A percentile compares a stretch with the other conserved stretches of the same genome.
Conservation (phyloP, 2,113 vertebrate species). For the Athene noctua region DNA sequence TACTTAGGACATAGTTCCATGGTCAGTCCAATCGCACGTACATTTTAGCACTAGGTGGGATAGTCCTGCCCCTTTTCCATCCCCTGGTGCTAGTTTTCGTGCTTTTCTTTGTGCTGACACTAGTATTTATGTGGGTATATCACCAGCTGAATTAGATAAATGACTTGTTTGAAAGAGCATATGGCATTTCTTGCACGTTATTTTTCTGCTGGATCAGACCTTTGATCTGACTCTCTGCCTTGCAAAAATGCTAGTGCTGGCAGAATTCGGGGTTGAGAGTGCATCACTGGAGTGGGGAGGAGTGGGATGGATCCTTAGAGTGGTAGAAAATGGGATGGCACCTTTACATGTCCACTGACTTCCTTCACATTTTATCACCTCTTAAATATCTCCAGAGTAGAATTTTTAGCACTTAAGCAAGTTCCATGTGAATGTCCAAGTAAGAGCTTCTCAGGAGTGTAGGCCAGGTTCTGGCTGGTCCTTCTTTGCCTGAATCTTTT, state of each 20-base stretch:
- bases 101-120: neutral
- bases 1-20: neutral
- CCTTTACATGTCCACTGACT: neutral
- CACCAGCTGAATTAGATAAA: neutral
- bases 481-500: neutral
- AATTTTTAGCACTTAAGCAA: neutral
- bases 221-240: neutral
- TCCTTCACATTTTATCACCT: neutral
- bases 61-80: neutral
- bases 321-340: neutral
- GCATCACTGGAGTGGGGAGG: neutral
- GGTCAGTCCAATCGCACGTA: neutral
- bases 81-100: neutral
- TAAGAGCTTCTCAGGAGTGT: neutral
- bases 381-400: neutral
- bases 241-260: neutral
- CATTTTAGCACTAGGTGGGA: neutral
- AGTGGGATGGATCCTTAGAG: neutral
- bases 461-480: neutral
- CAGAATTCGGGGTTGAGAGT: neutral
- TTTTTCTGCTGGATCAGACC: neutral
- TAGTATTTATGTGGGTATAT: neutral
- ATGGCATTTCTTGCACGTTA: neutral
- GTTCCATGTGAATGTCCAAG: rapidly evolving
- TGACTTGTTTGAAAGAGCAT: neutral